phyloP scores from a whole-genome alignment of 2,113 vertebrate species.

The zebrafish (Danio rerio) region DNA sequence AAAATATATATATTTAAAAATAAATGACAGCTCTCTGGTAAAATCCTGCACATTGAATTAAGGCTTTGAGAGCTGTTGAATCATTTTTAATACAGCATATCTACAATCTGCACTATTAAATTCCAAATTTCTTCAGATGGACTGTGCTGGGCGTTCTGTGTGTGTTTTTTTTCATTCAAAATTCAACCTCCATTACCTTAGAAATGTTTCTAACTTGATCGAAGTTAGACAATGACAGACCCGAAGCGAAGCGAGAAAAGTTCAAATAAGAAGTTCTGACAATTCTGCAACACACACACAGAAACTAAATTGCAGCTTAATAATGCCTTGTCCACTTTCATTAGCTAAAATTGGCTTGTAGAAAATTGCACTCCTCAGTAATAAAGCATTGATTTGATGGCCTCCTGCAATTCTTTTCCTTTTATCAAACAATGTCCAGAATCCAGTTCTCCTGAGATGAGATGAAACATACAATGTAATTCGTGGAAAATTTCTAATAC shows the following conservation, averaged over 20 bases:
- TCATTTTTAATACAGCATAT: neutral
- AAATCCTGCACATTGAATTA: neutral
- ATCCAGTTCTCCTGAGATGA: neutral
- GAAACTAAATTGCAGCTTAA: neutral
- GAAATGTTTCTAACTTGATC: no score
- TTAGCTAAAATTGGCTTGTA: neutral
- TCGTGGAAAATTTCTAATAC: neutral
- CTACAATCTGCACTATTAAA: neutral
- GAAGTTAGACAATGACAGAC: neutral
- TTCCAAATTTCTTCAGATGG: neutral
- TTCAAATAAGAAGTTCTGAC: neutral
- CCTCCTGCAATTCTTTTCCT: neutral
- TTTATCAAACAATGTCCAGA: slow-evolving; percentile 2
- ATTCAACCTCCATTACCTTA: neutral
- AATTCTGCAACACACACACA: slow-evolving; percentile 7
- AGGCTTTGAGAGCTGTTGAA: neutral
- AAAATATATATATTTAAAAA: neutral
- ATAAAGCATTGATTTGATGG: neutral
- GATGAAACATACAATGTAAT: neutral
- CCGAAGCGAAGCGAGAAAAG: neutral
- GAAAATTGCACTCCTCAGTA: neutral
- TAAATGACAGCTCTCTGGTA: neutral
- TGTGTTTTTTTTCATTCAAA: neutral
- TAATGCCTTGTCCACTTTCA: neutral
- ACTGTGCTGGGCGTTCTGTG: neutral